Evolutionary conservation across 2,888 invertebrate species (phyloP), one percentile per base, ranked within the genome.

Genomic region (Plebejus anna): DNA sequence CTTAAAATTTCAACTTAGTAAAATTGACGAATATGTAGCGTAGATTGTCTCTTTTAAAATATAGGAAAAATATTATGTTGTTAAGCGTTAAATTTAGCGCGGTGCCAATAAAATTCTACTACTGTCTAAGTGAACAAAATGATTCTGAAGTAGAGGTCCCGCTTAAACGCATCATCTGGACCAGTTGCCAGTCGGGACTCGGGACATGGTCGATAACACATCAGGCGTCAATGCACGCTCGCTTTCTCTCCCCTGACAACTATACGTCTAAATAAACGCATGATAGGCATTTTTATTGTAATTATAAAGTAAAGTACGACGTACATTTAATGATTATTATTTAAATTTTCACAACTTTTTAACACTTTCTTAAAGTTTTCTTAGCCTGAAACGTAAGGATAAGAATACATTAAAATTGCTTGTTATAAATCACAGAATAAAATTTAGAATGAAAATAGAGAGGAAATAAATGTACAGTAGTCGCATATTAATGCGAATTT

Each of bases 151-250:
- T 16, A 55, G 55, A 55, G 16, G 47, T 47, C 55, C 16, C 16
- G 13, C 55, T 55, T 55, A 59, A 59, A 59, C 59, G 59, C 59
- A 22, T 59, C 7, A 7, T 0, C n/a, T 59, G 59, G 59, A 59
- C 59, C n/a, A 22, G 7, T 59, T 11, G 61, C 59, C n/a, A 22
- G 7, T 59, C 28, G 61, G 22, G 9, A 22, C 13, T 59, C 28
- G 61, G 22, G 9, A 22, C 13, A 36, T 83, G 85, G 86, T 85
- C 89, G 91, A 92, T 91, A 92, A 92, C 87, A 82, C 88, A 86
- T 89, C 87, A 85, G 87, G 86, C 82, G 84, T 81, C 81, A 85
- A 85, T 88, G 84, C 84, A 72, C 78, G 78, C 80, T 76, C 79
- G 78, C 81, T 82, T 80, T 81, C 80, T 80, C 82, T 76, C 73